These are phyloP conservation scores for Nothura maculosa DNA, from an alignment of 2,797 vertebrate species.

Conservation along the genomic window DNA sequence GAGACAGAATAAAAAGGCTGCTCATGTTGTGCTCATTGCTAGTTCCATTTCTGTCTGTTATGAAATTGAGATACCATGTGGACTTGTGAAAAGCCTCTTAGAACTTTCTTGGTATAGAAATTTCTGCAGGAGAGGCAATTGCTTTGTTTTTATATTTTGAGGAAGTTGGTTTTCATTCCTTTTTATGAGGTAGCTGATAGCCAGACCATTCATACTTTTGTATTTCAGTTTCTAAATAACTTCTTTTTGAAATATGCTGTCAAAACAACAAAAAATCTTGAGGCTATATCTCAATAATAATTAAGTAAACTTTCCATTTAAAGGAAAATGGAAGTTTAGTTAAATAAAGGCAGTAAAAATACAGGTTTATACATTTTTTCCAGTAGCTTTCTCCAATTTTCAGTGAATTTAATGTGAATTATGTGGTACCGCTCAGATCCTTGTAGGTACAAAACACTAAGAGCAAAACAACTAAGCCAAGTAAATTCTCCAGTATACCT, in stretches of 20 bases:
- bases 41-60: background rate
- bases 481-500: background rate
- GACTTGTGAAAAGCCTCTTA: conserved; percentile 19
- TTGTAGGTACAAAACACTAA: background rate
- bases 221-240: conserved; percentile 44
- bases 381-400: conserved; percentile 56
- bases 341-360: conserved; percentile 46
- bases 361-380: conserved; percentile 50
- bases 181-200: conserved; percentile 2
- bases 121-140: conserved; percentile 2
- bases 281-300: conserved; percentile 47
- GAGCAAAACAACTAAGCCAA: background rate
- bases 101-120: background rate
- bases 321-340: conserved; percentile 10
- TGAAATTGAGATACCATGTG: background rate
- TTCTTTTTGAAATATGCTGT: conserved; percentile 25
- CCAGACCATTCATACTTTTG: conserved; percentile 7
- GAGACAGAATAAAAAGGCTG: background rate
- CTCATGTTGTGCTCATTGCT: background rate
- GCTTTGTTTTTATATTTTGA: background rate
- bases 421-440: background rate
- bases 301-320: conserved; percentile 42
- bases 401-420: conserved; percentile 31
- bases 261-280: background rate
- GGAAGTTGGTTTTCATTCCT: background rate